These are phyloP conservation scores for Microcebus ravelobensis DNA, from an alignment of 2,113 vertebrate species.

Conservation along the genomic window DNA sequence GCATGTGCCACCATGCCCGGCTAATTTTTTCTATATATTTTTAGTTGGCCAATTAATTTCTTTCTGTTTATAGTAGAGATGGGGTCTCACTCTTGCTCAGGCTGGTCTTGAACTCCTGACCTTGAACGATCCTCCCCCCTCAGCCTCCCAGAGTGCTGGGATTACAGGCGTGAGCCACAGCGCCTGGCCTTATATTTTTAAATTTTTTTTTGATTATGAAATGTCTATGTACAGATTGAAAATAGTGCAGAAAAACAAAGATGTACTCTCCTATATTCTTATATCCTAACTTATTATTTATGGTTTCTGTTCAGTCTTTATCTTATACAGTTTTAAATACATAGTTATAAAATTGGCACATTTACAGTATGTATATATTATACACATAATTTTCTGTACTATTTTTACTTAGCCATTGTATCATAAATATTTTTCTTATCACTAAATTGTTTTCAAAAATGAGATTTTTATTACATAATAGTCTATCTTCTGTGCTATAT, in stretches of 20 bases:
- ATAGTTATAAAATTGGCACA: not conserved
- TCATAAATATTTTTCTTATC: not conserved
- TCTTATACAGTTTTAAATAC: slow-evolving; percentile 5
- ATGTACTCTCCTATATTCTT: not conserved
- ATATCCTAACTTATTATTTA: not conserved
- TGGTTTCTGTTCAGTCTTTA: not conserved
- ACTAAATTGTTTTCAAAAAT: not conserved
- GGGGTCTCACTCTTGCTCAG: too few species aligned
- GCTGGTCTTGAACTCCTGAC: too few species aligned
- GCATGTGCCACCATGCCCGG: too few species aligned
- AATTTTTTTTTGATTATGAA: not conserved
- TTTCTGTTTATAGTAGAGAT: not conserved
- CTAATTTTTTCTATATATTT: too few species aligned
- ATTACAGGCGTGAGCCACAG: too few species aligned
- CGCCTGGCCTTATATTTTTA: too few species aligned
- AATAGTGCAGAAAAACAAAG: not conserved
- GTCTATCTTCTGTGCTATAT: not conserved
- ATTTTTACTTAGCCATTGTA: not conserved
- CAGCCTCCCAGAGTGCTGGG: too few species aligned
- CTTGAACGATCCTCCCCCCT: too few species aligned
- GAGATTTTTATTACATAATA: not conserved
- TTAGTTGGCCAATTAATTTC: too few species aligned
- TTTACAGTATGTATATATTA: not conserved
- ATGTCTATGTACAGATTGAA: not conserved
- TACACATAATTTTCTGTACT: not conserved